These are phyloP conservation scores for Torymus aiolomorphi DNA, from an alignment of 2,888 invertebrate genomes.

Conservation along the genomic window DNA sequence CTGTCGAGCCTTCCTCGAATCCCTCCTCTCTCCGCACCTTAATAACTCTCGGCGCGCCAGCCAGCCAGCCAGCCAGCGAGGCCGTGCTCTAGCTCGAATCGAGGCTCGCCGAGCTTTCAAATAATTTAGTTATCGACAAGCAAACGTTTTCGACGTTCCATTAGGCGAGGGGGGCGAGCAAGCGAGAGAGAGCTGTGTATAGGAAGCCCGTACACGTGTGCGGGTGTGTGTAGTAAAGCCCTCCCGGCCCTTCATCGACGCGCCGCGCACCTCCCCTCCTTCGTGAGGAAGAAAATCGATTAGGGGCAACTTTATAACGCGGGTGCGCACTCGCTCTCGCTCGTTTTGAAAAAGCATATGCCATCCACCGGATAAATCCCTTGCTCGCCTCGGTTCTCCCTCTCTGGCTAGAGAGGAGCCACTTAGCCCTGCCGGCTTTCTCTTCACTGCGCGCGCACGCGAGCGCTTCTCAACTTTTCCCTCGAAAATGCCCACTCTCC, in stretches of 20 bases:
- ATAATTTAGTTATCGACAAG: conserved; percentile 72
- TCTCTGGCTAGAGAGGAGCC: too few species aligned
- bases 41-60: conserved; percentile 49
- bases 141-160: conserved; percentile 69
- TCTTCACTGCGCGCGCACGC: too few species aligned
- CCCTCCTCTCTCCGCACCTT: conserved; percentile 24
- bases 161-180: conserved; percentile 60
- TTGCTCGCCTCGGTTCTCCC: too few species aligned
- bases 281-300: conserved; percentile 67
- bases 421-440: too few species aligned
- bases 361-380: conserved; percentile 28
- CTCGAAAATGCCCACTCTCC: too few species aligned
- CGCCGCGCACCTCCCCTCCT: neutral
- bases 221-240: conserved; percentile 11
- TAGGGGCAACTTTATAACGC: conserved; percentile 60
- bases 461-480: too few species aligned
- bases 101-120: conserved; percentile 60
- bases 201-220: neutral
- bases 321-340: conserved; percentile 30
- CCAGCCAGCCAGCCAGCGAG: neutral
- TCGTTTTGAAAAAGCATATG: conserved; percentile 37
- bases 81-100: conserved; percentile 19
- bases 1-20: conserved; percentile 44
- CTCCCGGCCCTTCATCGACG: conserved; percentile 46
- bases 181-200: neutral